Percentiles rank a stretch among this genome's conserved stretches.
Evolutionary conservation across 2,113 vertebrate genomes (phyloP).

Genomic region (Cyanoramphus novaezelandiae): DNA sequence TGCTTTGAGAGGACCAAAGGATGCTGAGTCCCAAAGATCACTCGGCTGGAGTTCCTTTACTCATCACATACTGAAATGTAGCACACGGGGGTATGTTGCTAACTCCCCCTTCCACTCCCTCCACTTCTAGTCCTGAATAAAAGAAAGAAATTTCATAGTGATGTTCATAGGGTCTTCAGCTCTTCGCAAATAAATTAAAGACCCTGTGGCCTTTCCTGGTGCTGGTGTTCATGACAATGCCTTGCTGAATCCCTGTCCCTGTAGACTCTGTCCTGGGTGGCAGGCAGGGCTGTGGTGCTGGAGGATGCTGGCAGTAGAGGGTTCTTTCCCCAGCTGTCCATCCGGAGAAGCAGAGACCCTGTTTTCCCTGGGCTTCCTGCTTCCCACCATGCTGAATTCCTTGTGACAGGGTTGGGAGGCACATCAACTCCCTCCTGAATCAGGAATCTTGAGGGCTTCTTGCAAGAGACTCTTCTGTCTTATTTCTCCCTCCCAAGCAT

Average conservation of each 20-base stretch:
- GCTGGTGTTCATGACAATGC: not conserved
- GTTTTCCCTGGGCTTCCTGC: not conserved
- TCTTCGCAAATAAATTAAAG: not conserved
- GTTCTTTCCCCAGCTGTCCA: not conserved
- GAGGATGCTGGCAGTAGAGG: not conserved
- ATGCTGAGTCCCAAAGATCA: not conserved
- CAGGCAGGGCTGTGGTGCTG: not conserved
- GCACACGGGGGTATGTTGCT: fast-evolving
- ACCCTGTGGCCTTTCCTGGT: not conserved
- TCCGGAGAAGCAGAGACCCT: not conserved
- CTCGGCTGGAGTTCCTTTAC: not conserved
- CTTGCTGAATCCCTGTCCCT: not conserved
- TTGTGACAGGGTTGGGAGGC: not conserved
- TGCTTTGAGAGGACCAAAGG: not conserved
- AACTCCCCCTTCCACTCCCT: not conserved
- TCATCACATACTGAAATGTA: not conserved
- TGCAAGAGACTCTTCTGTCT: not conserved
- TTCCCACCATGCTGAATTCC: not conserved
- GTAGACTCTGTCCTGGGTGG: not conserved
- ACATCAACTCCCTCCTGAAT: not conserved
- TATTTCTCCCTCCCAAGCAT: not conserved
- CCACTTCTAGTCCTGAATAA: not conserved
- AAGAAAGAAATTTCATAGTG: not conserved
- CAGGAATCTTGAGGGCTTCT: not conserved
- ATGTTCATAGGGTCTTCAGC: not conserved